Conservation (phyloP, 92 coral and sea anemone genomes). For the Phenganax subtilis region DNA sequence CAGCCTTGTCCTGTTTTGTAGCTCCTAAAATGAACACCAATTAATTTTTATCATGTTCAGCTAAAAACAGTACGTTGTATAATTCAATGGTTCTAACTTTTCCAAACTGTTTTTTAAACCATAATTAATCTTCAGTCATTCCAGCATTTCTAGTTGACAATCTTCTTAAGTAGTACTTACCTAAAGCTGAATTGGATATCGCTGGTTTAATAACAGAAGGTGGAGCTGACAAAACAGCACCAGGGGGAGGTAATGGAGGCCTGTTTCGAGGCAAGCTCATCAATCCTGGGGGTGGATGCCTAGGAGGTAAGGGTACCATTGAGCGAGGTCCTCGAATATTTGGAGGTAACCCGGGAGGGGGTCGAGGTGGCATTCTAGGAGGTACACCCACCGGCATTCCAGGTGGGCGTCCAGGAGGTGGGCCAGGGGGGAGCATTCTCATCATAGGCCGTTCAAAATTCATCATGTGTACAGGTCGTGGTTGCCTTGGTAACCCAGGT, state of each 20-base stretch:
- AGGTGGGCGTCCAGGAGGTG: slow-evolving; percentile 96
- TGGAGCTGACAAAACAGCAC: slow-evolving; percentile 94
- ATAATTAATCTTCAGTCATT: no score
- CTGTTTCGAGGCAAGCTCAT: slow-evolving; percentile 54
- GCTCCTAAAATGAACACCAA: slow-evolving; percentile 50
- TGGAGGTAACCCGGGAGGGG: slow-evolving; percentile 79
- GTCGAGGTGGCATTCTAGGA: slow-evolving; percentile 69
- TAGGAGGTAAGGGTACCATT: slow-evolving; percentile 73
- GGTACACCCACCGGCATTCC: slow-evolving; percentile 69
- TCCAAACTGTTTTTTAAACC: no score
- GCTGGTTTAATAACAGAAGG: slow-evolving; percentile 95
- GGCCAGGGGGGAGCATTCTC: slow-evolving; percentile 97
- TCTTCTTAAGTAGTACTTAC: not conserved
- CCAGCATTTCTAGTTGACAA: no score
- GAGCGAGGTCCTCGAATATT: slow-evolving; percentile 62
- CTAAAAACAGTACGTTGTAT: not conserved
- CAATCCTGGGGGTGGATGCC: slow-evolving; percentile 75
- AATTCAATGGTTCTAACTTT: not conserved
- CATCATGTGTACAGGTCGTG: slow-evolving; percentile 63
- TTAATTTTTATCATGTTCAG: not conserved
- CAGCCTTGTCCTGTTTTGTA: slow-evolving; percentile 67
- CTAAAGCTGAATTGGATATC: slow-evolving; percentile 55
- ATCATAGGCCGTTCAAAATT: slow-evolving; percentile 81
- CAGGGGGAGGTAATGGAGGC: slow-evolving; percentile 56
- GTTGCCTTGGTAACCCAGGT: slow-evolving; percentile 73